Evolutionary conservation across 2,797 vertebrate genomes (phyloP).

Genomic region (Knipowitschia caucasica): DNA sequence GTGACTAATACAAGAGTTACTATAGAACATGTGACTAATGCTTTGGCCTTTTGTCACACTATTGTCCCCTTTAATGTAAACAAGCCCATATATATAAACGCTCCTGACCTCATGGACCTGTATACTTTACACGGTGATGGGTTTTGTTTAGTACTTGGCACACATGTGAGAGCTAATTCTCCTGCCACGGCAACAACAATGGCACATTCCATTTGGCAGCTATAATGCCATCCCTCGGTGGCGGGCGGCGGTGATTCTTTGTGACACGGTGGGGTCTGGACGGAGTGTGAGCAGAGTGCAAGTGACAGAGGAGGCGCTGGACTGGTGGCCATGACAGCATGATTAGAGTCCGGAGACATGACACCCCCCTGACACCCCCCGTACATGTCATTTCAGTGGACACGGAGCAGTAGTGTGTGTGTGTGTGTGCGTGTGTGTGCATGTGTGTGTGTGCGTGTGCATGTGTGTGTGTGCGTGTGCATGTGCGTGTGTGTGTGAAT

Average conservation of each 20-base stretch:
- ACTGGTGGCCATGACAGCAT: conserved; percentile 84
- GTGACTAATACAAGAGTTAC: too few relatives aligned
- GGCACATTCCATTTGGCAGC: too few relatives aligned
- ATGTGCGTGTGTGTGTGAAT: too few relatives aligned
- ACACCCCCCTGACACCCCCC: conserved; percentile 64
- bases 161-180: too few relatives aligned
- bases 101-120: too few relatives aligned
- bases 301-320: conserved; percentile 95
- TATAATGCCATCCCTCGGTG: conserved; percentile 1
- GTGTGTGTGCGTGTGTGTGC: conserved; percentile 9
- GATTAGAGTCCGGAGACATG: conserved; percentile 93
- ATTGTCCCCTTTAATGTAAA: too few relatives aligned
- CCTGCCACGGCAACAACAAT: too few relatives aligned
- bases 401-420: conserved; percentile 33
- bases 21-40: too few relatives aligned
- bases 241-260: conserved; percentile 78
- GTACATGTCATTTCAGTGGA: conserved; percentile 55
- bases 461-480: neutral
- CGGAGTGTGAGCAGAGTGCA: conserved; percentile 90
- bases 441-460: conserved; percentile 4
- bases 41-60: too few relatives aligned
- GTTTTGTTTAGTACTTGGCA: too few relatives aligned
- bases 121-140: too few relatives aligned
- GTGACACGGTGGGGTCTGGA: conserved; percentile 88
- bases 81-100: too few relatives aligned